Percentiles rank a stretch among this genome's conserved stretches.
Evolutionary conservation across 37 sponge, comb jelly and placozoan species (phyloP).

Genomic region (Eunapius fragilis): DNA sequence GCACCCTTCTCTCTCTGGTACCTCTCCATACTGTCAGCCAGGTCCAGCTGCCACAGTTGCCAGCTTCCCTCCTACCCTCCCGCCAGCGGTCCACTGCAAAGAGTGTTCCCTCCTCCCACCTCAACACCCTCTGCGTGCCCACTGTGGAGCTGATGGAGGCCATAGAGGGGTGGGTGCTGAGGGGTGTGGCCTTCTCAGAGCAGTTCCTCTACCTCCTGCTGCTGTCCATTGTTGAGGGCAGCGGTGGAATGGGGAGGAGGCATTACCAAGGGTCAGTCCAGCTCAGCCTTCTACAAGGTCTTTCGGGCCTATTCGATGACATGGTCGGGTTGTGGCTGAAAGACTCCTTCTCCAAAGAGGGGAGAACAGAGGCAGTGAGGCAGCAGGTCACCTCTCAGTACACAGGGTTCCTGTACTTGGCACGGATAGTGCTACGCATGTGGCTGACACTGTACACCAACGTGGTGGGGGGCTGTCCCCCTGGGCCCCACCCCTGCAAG

Average conservation of each 20-base stretch:
- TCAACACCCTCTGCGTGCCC: neutral
- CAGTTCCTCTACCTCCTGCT: conserved; percentile 31
- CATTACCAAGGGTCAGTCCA: conserved; percentile 22
- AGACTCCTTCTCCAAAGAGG: neutral
- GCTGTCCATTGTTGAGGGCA: conserved; percentile 43
- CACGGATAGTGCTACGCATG: conserved; percentile 43
- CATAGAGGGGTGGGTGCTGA: neutral
- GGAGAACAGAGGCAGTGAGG: neutral
- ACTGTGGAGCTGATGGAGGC: neutral
- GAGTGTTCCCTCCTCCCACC: neutral
- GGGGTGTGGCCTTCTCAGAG: conserved; percentile 10
- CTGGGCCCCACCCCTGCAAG: conserved; percentile 30
- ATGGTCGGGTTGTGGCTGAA: conserved; percentile 44
- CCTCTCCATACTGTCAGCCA: neutral
- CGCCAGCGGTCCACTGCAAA: neutral
- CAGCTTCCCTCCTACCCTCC: neutral
- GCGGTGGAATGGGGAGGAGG: neutral
- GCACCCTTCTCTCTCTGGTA: neutral
- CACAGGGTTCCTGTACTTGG: conserved; percentile 23
- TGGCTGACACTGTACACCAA: conserved; percentile 34
- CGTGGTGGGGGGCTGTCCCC: conserved; percentile 16
- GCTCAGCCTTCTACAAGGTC: conserved; percentile 31
- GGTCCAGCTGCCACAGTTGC: neutral
- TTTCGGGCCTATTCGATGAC: conserved; percentile 57
- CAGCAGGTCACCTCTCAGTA: neutral